Evolutionary conservation across 2,797 vertebrate genomes (phyloP).

Genomic region (Tarsius wallacei): DNA sequence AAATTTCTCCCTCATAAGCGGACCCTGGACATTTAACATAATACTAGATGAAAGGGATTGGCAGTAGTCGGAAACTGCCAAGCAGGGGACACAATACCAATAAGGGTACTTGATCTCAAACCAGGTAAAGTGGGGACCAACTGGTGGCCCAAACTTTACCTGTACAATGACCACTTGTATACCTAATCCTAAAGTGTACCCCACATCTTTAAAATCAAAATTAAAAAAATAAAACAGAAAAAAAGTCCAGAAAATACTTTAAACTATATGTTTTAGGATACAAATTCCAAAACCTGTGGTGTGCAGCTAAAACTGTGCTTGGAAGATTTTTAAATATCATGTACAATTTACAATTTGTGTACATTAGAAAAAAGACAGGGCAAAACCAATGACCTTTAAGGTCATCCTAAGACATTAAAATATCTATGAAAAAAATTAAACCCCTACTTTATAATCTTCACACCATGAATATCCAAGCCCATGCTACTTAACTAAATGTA

Average conservation of each 20-base stretch:
- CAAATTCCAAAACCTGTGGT: neutral
- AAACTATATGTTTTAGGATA: neutral
- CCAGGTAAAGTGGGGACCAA: too few species aligned
- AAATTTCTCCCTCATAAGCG: too few species aligned
- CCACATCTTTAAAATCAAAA: too few species aligned
- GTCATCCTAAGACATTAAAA: neutral
- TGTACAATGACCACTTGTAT: too few species aligned
- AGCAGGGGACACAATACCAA: too few species aligned
- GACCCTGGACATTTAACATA: too few species aligned
- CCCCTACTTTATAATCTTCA: neutral
- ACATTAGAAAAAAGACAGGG: neutral
- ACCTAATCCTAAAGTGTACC: too few species aligned
- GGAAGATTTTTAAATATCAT: neutral
- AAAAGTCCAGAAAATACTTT: neutral
- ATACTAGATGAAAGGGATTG: too few species aligned
- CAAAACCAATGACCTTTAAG: neutral
- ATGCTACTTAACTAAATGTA: neutral
- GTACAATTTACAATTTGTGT: neutral
- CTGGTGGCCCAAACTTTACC: too few species aligned
- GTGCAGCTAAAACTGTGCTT: neutral
- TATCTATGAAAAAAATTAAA: neutral
- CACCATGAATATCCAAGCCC: neutral
- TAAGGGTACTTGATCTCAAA: too few species aligned
- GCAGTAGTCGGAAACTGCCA: too few species aligned
- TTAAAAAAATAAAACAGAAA: too few species aligned